Conservation (phyloP, 2,888 invertebrate species). For the Parascotia fuliginaria region DNA sequence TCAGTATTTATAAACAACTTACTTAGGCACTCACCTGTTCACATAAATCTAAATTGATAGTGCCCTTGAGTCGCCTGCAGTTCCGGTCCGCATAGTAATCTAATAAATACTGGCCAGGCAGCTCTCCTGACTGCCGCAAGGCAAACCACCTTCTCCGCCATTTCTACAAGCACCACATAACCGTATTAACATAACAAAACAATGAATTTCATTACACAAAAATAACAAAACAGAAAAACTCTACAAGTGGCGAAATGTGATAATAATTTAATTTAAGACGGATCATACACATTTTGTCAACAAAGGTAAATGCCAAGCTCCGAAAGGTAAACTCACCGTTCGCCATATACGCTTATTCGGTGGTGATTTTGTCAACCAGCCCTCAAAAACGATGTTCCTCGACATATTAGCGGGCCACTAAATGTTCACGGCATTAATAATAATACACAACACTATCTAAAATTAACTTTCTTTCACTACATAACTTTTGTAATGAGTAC, state of each 20-base stretch:
- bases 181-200: conserved; percentile 26
- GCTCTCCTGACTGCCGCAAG: conserved; percentile 94
- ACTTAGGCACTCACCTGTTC: conserved; percentile 90
- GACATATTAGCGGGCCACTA: conserved; percentile 60
- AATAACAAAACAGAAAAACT: conserved; percentile 11
- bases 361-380: conserved; percentile 98
- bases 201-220: conserved; percentile 9
- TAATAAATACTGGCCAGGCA: conserved; percentile 96
- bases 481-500: neutral
- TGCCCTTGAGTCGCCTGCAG: conserved; percentile 94
- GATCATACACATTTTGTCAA: conserved; percentile 61
- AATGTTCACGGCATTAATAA: neutral
- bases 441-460: conserved; percentile 2
- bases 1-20: neutral
- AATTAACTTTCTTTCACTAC: conserved; percentile 7
- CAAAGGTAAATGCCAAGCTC: conserved; percentile 57
- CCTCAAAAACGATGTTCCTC: conserved; percentile 93
- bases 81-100: conserved; percentile 97
- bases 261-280: conserved; percentile 21
- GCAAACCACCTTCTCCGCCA: conserved; percentile 98
- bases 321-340: conserved; percentile 90
- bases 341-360: conserved; percentile 96
- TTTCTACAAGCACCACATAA: conserved; percentile 86
- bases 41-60: conserved; percentile 97
- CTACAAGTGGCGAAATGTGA: conserved; percentile 7